phyloP scores from a whole-genome alignment of 2,888 invertebrate genomes.

The Fragum sueziense region DNA sequence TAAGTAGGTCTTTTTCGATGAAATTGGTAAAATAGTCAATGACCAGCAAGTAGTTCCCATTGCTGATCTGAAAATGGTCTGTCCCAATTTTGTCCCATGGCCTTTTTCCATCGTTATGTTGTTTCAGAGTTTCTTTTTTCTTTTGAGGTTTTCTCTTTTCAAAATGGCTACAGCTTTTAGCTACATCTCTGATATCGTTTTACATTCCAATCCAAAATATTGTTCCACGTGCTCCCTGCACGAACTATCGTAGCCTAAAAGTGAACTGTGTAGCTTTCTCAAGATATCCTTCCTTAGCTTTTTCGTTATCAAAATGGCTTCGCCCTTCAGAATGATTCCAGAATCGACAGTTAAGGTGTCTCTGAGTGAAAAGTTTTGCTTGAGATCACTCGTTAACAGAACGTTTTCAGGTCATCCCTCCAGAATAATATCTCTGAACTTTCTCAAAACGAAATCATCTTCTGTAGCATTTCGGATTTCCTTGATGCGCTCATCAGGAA shows the following conservation, averaged over 20 bases:
- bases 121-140: constrained; percentile 16
- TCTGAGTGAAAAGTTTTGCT: constrained; percentile 28
- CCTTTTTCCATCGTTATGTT: constrained; percentile 22
- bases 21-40: constrained; percentile 59
- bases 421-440: neutral
- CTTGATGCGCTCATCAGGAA: constrained; percentile 25
- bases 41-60: constrained; percentile 39
- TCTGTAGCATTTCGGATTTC: constrained; percentile 30
- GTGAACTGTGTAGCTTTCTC: constrained; percentile 25
- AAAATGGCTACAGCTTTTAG: constrained; percentile 16
- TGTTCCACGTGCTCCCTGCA: constrained; percentile 30
- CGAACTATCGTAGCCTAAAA: constrained; percentile 32
- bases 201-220: constrained; percentile 45
- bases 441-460: neutral
- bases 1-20: constrained; percentile 46
- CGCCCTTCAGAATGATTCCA: constrained; percentile 45
- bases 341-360: constrained; percentile 26
- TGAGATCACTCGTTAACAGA: neutral
- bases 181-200: constrained; percentile 29
- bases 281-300: constrained; percentile 18
- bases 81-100: constrained; percentile 32
- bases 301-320: constrained; percentile 36
- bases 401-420: constrained; percentile 32
- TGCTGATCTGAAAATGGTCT: constrained; percentile 42
- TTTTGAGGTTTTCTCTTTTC: constrained; percentile 27